Base-by-base conservation (phyloP, 2,113 vertebrate species). In the Pipra filicauda region DNA sequence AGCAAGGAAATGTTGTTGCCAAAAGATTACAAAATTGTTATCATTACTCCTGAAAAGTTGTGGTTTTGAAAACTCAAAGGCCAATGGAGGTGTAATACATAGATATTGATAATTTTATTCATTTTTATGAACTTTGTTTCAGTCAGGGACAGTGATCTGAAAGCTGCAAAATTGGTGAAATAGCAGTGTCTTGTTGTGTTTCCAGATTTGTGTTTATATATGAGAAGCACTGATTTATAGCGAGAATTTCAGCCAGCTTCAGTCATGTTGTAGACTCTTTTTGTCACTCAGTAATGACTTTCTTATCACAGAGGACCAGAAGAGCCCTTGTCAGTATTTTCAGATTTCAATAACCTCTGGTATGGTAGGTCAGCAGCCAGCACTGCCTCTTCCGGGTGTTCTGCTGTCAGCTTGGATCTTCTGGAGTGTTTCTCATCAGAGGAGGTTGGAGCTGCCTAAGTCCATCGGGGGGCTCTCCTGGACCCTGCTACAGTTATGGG, bases 221-320 rank as follows among this genome's bases (percentile, higher is more conserved):
- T 15, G 26, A 72, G 39, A 4, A 92, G 1, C 33, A 95, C 85
- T 77, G 85, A 92, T 88, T 88, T 92, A 70, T 74, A 80, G 14
- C 0, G 5, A 83, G 59, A 91, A 83, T 88, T 90, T 92, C 82
- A 73, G 12, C 23, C 37, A 52, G 18, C 15, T 78, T 59, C 61
- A 67, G 48, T 23, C 5, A 18, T 37, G 30, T 71, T 9, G 1
- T 41, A 85, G 44, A 30, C 27, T 65, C 30, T 49, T 73, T 59
- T 86, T 90, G 83, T 92, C 83, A 73, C 41, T 91, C 37, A 51
- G 46, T 90, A 95, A 94, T 83, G 55, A 90, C 59, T 92, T 95
- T 73, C 82, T 95, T 97, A 94, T 91, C 92, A 80, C 67, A 96
- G 51, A 83, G 23, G 28, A 67, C 46, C 95, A 94, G 95, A 93